Conservation (phyloP, 1,140 invertebrate species). For the Ceratoteleas bidentatus region DNA sequence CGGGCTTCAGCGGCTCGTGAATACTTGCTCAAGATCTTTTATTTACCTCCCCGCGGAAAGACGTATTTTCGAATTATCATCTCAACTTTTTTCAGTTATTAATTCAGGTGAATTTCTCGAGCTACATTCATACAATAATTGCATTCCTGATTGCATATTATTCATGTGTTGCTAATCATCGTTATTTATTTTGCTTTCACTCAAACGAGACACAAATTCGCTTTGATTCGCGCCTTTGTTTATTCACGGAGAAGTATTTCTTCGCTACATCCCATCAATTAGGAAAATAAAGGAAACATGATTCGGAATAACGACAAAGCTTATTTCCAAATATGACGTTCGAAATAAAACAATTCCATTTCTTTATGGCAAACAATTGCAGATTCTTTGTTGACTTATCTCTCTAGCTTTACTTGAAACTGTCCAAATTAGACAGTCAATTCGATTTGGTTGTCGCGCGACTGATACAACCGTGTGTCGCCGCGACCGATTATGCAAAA, state of each 20-base stretch:
- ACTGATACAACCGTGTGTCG: constrained; percentile 8
- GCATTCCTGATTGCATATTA: constrained; percentile 7
- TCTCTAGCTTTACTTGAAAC: too few relatives aligned
- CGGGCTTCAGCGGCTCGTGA: constrained; percentile 39
- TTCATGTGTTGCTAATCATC: neutral
- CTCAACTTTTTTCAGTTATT: constrained; percentile 26
- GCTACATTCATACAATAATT: constrained; percentile 17
- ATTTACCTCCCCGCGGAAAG: constrained; percentile 41
- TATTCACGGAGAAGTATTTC: too few relatives aligned
- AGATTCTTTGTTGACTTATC: too few relatives aligned
- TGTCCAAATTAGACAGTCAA: neutral
- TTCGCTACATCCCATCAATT: too few relatives aligned
- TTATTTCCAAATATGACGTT: too few relatives aligned
- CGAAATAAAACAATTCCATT: too few relatives aligned
- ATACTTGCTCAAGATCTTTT: constrained; percentile 44
- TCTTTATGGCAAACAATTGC: too few relatives aligned
- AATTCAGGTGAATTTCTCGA: constrained; percentile 38
- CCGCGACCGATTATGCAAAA: constrained; percentile 18
- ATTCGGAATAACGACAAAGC: too few relatives aligned
- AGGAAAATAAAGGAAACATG: too few relatives aligned
- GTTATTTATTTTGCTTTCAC: neutral
- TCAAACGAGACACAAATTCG: neutral
- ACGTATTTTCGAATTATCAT: constrained; percentile 51
- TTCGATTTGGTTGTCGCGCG: neutral
- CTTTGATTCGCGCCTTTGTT: too few relatives aligned